A percentile compares a stretch with the other conserved stretches of the same genome.
These are phyloP conservation scores for Aplocera efformata DNA, from an alignment of 2,888 invertebrate species.

Conservation along the genomic window DNA sequence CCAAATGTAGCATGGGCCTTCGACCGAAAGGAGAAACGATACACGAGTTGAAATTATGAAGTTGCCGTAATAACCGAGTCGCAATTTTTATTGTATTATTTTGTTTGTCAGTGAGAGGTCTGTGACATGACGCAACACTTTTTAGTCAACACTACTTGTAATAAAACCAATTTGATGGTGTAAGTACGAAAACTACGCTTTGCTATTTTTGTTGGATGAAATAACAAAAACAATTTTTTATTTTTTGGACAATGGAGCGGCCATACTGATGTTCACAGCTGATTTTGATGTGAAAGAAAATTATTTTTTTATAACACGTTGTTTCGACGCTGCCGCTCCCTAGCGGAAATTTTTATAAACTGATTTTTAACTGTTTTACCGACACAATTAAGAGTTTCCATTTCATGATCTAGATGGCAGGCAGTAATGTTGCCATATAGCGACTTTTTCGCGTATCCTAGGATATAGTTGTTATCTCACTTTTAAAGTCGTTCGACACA, in stretches of 20 bases:
- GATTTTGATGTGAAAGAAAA: constrained; percentile 78
- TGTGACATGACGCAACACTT: constrained; percentile 81
- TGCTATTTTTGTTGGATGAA: constrained; percentile 65
- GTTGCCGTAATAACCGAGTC: constrained; percentile 48
- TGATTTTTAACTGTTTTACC: constrained; percentile 49
- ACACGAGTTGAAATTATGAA: constrained; percentile 57
- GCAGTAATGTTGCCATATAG: no score
- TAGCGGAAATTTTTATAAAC: constrained; percentile 31
- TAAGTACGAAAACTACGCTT: constrained; percentile 70
- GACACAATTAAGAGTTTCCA: constrained; percentile 18
- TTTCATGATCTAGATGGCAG: no score
- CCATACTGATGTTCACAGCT: constrained; percentile 80
- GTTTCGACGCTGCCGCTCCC: constrained; percentile 60
- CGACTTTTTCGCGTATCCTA: no score
- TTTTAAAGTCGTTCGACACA: no score
- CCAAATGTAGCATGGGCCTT: constrained; percentile 65
- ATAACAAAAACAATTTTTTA: constrained; percentile 67
- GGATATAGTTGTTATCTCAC: no score
- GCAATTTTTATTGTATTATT: constrained; percentile 72
- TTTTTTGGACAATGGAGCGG: constrained; percentile 69
- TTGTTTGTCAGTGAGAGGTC: constrained; percentile 79
- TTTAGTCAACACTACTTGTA: constrained; percentile 65
- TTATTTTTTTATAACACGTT: constrained; percentile 70
- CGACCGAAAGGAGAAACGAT: constrained; percentile 45
- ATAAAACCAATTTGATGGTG: constrained; percentile 52